Conservation (phyloP, 2,113 vertebrate genomes). For the Amia ocellicauda region DNA sequence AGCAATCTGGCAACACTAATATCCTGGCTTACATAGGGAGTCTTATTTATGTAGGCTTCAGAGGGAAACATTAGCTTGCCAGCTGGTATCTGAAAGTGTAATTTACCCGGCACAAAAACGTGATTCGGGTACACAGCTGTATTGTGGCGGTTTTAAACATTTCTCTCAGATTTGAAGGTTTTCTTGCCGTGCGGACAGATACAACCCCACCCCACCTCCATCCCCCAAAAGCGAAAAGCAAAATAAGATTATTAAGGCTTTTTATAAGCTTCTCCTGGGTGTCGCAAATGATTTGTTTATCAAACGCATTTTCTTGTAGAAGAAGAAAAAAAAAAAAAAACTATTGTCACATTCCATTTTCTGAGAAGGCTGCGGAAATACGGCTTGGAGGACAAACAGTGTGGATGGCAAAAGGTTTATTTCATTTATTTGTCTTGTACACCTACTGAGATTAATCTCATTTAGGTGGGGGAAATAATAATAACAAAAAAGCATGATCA, state of each 20-base stretch:
- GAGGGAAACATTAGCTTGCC: slow-evolving; percentile 29
- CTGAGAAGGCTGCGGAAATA: neutral
- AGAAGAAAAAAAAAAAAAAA: neutral
- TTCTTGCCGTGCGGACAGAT: slow-evolving; percentile 3
- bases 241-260: slow-evolving; percentile 5
- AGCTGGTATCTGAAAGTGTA: slow-evolving; percentile 45
- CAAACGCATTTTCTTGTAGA: neutral
- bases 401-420: slow-evolving; percentile 24
- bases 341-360: neutral
- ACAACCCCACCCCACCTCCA: no score
- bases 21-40: neutral
- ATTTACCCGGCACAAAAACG: slow-evolving; percentile 24
- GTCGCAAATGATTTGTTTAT: slow-evolving; percentile 4
- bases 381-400: slow-evolving; percentile 5
- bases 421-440: slow-evolving; percentile 19
- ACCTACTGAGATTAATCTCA: slow-evolving; percentile 25
- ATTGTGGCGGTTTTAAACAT: neutral
- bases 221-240: slow-evolving; percentile 10
- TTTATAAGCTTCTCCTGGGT: neutral
- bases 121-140: neutral
- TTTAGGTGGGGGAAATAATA: slow-evolving; percentile 6
- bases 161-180: slow-evolving; percentile 36
- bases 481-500: slow-evolving; percentile 24
- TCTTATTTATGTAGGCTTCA: slow-evolving; percentile 9
- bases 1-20: neutral